Evolutionary conservation across 1,140 invertebrate species (phyloP), one percentile per base, ranked within the genome.

Genomic region (Lordiphosa collinella): DNA sequence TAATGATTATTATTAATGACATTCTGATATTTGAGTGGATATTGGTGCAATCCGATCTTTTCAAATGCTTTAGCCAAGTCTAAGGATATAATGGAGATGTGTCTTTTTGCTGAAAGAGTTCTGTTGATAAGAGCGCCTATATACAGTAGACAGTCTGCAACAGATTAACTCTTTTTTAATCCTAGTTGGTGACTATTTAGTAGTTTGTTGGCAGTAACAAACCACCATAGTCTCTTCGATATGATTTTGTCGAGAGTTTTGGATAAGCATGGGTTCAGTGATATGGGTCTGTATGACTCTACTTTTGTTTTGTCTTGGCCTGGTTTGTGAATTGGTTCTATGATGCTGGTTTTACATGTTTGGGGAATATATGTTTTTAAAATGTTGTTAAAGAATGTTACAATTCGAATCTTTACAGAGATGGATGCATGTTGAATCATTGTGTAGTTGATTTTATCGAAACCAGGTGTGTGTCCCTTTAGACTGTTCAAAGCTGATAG

Each of bases 141-240:
- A 16, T 36, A 36, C 18, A 16, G 10, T 37, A 37, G 34, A 50
- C 14, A 50, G 34, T 37, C 48, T 37, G 32, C 18, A 12, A 50
- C 34, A 34, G 48, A 50, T 37, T 50, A 25, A 1, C 35, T 34
- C 4, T 10, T 50, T 36, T 14, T 36, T 1, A 50, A 50, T 5
- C 35, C 35, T 6, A 38, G 2, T 50, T 50, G 48, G 2, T 18
- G 48, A 29, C 48, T 50, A 22, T 50, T 18, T 8, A 32, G 11
- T 31, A 47, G 29, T 44, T 44, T 29, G 41, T 29, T 29, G 1
- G 11, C n/a, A 25, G 22, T 41, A 29, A 44, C 41, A 44, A 44
- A 16, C 16, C 16, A n/a, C n/a, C n/a, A n/a, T n/a, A n/a, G n/a
- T n/a, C n/a, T n/a, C n/a, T n/a, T n/a, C n/a, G n/a, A n/a, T 18